Conservation (phyloP, 2,888 invertebrate genomes). For the Nomada goodeniana region DNA sequence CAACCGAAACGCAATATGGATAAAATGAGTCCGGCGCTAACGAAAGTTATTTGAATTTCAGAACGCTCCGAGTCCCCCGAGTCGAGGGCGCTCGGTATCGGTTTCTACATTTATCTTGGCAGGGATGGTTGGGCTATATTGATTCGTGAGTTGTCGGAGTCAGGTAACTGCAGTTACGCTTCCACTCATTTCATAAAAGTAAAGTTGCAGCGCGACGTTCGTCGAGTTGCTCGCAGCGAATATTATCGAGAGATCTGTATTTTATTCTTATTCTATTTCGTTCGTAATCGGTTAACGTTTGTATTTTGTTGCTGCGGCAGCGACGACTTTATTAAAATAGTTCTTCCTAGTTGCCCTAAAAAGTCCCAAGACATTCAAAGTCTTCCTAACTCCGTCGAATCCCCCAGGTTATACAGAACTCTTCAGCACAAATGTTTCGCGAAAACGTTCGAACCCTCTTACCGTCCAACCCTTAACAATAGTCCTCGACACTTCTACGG, state of each 20-base stretch:
- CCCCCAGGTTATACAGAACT: neutral
- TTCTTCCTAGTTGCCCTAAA: neutral
- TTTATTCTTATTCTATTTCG: too few species aligned
- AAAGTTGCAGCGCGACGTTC: neutral
- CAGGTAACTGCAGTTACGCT: neutral
- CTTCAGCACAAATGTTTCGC: neutral
- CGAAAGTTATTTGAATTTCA: slow-evolving; percentile 53
- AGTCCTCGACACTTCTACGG: neutral
- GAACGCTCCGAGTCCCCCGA: slow-evolving; percentile 7
- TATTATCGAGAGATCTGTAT: too few species aligned
- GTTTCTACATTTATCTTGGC: neutral
- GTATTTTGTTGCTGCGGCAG: neutral
- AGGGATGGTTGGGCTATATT: slow-evolving; percentile 6
- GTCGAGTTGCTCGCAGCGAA: too few species aligned
- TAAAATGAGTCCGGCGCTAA: slow-evolving; percentile 36
- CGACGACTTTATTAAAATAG: too few species aligned
- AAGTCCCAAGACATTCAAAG: neutral
- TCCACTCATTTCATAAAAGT: neutral
- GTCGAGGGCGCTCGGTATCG: slow-evolving; percentile 8
- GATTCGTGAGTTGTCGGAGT: neutral
- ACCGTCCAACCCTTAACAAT: neutral
- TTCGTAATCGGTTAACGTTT: too few species aligned
- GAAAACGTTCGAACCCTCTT: slow-evolving; percentile 19
- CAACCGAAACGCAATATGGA: slow-evolving; percentile 47
- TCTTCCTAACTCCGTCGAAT: neutral